Percentiles rank a stretch among this genome's conserved stretches.
Evolutionary conservation across 2,113 vertebrate species (phyloP).

Genomic region (Climacteris rufus): DNA sequence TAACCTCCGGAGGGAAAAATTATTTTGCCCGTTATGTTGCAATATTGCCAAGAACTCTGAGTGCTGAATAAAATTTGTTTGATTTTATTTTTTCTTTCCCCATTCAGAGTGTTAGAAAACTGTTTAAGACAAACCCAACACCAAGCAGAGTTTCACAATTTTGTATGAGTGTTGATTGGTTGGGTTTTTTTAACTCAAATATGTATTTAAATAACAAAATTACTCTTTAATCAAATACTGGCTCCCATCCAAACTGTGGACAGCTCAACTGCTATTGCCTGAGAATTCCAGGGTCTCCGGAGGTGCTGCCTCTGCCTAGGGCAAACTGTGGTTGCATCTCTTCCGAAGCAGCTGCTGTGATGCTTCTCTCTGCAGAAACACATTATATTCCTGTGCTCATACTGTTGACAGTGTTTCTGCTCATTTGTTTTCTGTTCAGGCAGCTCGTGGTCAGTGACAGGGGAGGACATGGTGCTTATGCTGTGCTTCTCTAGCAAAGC

Average conservation of each 20-base stretch:
- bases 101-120: neutral
- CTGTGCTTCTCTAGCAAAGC: neutral
- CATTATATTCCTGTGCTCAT: rapidly evolving
- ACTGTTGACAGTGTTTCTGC: neutral
- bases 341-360: neutral
- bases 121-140: neutral
- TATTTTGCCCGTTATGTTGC: neutral
- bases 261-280: neutral
- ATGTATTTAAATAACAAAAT: neutral
- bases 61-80: neutral
- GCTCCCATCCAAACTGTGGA: neutral
- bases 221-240: neutral
- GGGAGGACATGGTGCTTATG: neutral
- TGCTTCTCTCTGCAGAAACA: neutral
- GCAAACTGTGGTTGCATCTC: neutral
- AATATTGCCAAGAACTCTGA: neutral
- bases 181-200: neutral
- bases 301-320: neutral
- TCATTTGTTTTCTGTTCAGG: neutral
- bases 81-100: neutral
- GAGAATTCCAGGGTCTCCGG: neutral
- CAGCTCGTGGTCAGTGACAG: neutral
- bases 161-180: neutral
- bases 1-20: neutral
- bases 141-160: neutral